Percentiles rank a stretch among this genome's conserved stretches.
phyloP scores from a whole-genome alignment of 2,113 vertebrate species.

The Neogale vison region DNA sequence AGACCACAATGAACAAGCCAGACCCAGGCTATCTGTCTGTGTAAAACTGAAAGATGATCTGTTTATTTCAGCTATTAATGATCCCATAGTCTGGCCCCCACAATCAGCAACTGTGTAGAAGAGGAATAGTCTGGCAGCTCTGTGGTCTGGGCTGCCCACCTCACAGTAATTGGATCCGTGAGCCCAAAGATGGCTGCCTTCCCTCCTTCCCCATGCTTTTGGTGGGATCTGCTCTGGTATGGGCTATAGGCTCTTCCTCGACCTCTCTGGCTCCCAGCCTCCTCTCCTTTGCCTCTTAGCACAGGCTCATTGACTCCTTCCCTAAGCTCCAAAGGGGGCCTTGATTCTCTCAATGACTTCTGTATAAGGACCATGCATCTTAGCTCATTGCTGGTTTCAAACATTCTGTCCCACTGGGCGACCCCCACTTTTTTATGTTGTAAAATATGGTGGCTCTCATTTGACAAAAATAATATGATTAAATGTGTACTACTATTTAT shows the following conservation, averaged over 20 bases:
- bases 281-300: background rate
- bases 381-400: background rate
- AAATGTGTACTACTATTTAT: background rate
- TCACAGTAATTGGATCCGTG: background rate
- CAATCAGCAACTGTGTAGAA: background rate
- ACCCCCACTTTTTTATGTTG: background rate
- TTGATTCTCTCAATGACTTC: background rate
- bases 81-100: conserved; percentile 2
- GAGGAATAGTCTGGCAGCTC: background rate
- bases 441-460: background rate
- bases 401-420: background rate
- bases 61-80: conserved; percentile 32
- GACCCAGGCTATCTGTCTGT: conserved; percentile 39
- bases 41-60: conserved; percentile 67
- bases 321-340: background rate
- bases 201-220: background rate
- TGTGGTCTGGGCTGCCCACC: conserved; percentile 4
- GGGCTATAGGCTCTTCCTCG: background rate
- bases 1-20: conserved; percentile 51
- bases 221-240: background rate
- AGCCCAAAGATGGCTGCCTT: background rate
- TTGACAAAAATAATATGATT: background rate
- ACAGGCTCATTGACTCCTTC: background rate
- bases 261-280: background rate
- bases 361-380: background rate